Evolutionary conservation across 2,888 invertebrate species (phyloP), one percentile per base, ranked within the genome.

Genomic region (Bruchidius siliquastri): DNA sequence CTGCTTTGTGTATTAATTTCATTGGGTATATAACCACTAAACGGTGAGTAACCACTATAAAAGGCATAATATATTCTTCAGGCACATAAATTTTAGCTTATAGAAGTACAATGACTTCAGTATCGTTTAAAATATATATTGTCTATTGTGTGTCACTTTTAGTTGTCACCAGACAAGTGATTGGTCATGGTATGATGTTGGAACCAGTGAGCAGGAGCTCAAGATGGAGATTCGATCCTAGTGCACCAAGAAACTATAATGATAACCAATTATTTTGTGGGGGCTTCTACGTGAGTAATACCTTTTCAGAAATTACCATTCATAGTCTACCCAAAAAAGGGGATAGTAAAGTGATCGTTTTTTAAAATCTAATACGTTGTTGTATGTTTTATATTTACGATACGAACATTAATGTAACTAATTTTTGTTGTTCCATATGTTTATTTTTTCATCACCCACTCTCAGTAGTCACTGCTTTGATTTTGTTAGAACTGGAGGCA

Each of bases 251-350:
- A 4, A 89, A 90, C 83, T 89, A 87, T 79, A 82, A 88, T 69
- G 90, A 90, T 77, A 88, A 88, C 75, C 83, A 86, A 73, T 83
- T 88, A 32, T 89, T 84, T 78, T 91, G 91, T 79, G 91, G 91
- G 1, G 90, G 90, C 66, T 84, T 83, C 67, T 69, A 72, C 26
- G 88, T 88, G 82, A 80, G 84, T 82, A 74, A 67, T 67, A 70
- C 22, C 1, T 13, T 13, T 32, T 68, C 32, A 68, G 67, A 22
- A 70, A 70, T 22, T 2, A 70, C 21, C 20, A 21, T 71, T 71
- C 32, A 26, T 10, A n/a, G 70, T 26, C 26, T 8, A 4, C 8
- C 3, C 26, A 26, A 26, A 26, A 26, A 4, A 2, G 26, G 2
- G 26, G 26, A 26, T 26, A n/a, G 26, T 26, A 26, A n/a, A n/a